Conservation (phyloP, 2,888 invertebrate genomes). For the Acronicta aceris region DNA sequence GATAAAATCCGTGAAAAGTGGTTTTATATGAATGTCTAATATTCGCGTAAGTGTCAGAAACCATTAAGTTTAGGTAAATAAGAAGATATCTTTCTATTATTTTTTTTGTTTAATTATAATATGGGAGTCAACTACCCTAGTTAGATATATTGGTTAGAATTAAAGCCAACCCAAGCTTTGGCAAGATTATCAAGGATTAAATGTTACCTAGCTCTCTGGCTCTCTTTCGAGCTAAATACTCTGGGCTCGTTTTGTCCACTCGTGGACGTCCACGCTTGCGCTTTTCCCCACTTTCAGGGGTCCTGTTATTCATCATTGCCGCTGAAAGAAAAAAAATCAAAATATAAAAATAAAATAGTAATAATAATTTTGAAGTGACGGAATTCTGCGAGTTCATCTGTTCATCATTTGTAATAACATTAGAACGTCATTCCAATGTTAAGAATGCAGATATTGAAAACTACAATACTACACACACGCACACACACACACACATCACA, state of each 20-base stretch:
- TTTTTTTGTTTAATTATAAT: not conserved
- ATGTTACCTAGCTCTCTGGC: conserved; percentile 76
- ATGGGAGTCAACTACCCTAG: not conserved
- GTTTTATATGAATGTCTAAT: too few relatives aligned
- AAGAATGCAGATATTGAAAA: too few relatives aligned
- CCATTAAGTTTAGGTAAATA: too few relatives aligned
- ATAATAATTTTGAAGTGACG: too few relatives aligned
- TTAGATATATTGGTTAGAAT: not conserved
- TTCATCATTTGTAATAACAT: too few relatives aligned
- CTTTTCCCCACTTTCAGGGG: conserved; percentile 75
- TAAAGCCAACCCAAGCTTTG: not conserved
- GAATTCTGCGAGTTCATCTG: too few relatives aligned
- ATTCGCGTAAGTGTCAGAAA: too few relatives aligned
- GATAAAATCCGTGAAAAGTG: too few relatives aligned
- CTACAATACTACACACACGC: too few relatives aligned
- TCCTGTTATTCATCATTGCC: conserved; percentile 72
- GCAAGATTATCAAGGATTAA: not conserved
- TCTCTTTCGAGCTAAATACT: conserved; percentile 79
- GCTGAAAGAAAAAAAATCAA: conserved; percentile 60
- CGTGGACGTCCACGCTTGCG: conserved; percentile 80
- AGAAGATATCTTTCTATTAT: too few relatives aligned
- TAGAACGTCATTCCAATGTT: too few relatives aligned
- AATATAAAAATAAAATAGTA: conserved; percentile 23
- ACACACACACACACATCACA: too few relatives aligned
- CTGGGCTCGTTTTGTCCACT: conserved; percentile 83